These are phyloP conservation scores for Sebastes paucispinis DNA, from an alignment of 2,797 vertebrate genomes.

Conservation along the genomic window DNA sequence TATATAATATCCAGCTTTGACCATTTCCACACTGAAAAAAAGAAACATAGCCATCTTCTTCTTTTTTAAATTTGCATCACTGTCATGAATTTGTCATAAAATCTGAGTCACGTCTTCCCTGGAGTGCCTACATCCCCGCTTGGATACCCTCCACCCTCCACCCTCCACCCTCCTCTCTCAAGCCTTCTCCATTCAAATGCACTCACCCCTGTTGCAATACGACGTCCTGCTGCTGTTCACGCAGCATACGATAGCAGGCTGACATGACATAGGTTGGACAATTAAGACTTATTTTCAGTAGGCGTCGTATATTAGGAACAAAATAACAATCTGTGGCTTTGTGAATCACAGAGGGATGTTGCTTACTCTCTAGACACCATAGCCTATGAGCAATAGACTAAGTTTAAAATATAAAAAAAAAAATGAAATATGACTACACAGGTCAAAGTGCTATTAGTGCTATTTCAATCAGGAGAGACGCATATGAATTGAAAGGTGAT, in stretches of 20 bases:
- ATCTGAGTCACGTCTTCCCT: slow-evolving; percentile 35
- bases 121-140: slow-evolving; percentile 1
- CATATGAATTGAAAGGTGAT: no score
- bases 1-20: not conserved
- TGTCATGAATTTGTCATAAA: slow-evolving; percentile 1
- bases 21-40: not conserved
- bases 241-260: not conserved
- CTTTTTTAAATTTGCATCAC: not conserved
- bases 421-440: not conserved
- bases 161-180: not conserved
- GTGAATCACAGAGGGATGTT: slow-evolving; percentile 4
- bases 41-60: not conserved
- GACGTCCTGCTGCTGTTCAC: not conserved
- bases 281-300: slow-evolving; percentile 24
- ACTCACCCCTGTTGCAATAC: not conserved
- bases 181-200: not conserved
- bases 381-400: not conserved
- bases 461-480: no score
- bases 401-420: not conserved
- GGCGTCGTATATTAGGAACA: not conserved
- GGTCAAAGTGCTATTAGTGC: not conserved
- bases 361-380: not conserved
- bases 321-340: not conserved
- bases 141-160: not conserved
- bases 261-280: slow-evolving; percentile 3